These are phyloP conservation scores for Riparia riparia DNA, from an alignment of 2,113 vertebrate species.

Conservation along the genomic window DNA sequence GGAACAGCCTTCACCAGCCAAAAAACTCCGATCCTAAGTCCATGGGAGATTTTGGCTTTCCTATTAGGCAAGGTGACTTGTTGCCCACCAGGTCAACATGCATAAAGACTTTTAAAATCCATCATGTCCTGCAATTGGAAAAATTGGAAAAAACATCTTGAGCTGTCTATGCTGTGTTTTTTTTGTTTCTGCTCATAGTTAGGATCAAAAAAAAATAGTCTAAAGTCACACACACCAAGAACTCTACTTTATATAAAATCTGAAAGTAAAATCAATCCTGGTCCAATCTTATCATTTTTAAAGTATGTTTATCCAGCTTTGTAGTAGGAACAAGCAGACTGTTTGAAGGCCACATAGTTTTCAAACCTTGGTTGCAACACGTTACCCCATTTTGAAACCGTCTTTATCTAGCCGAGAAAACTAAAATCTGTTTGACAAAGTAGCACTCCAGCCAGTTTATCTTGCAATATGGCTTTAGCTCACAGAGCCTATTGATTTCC, in stretches of 20 bases:
- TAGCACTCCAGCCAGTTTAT: conserved; percentile 87
- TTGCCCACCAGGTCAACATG: conserved; percentile 61
- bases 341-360: conserved; percentile 89
- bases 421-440: conserved; percentile 90
- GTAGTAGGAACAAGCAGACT: conserved; percentile 77
- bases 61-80: conserved; percentile 66
- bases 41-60: conserved; percentile 70
- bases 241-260: conserved; percentile 72
- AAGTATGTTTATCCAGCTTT: conserved; percentile 87
- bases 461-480: conserved; percentile 87
- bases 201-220: conserved; percentile 23
- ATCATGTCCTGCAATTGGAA: neutral
- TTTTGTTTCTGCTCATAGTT: conserved; percentile 10
- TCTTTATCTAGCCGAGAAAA: conserved; percentile 90
- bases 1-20: conserved; percentile 57
- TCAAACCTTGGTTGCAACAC: conserved; percentile 89
- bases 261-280: conserved; percentile 74
- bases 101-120: conserved; percentile 70
- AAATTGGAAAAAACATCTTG: neutral
- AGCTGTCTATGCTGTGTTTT: neutral
- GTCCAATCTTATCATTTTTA: conserved; percentile 82
- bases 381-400: conserved; percentile 85
- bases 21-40: conserved; percentile 73
- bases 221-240: conserved; percentile 7
- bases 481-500: conserved; percentile 87